A percentile compares a stretch with the other conserved stretches of the same genome.
Conservation (phyloP, 92 coral and sea anemone species). For the Epizoanthus illoricatus region DNA sequence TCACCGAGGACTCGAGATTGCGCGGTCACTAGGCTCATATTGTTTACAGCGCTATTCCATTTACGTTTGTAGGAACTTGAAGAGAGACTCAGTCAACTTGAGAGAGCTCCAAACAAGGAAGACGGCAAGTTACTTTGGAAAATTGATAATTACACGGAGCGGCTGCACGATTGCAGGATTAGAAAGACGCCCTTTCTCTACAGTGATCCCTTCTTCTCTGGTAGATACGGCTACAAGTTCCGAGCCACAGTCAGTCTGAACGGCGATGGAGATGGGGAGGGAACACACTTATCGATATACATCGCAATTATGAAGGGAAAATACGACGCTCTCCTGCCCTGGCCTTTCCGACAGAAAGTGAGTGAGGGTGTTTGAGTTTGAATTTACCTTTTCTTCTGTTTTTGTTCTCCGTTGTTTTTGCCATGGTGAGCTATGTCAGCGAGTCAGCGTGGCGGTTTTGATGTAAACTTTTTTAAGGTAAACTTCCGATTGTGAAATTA, state of each 20-base stretch:
- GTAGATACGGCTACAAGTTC: slow-evolving; percentile 38
- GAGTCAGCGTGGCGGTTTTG: background rate
- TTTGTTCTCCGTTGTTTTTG: background rate
- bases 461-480: too few relatives aligned
- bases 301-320: slow-evolving; percentile 29
- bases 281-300: slow-evolving; percentile 20
- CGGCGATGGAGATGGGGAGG: slow-evolving; percentile 34
- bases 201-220: slow-evolving; percentile 35
- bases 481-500: too few relatives aligned
- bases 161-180: slow-evolving; percentile 4
- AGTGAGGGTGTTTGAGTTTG: background rate
- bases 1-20: too few relatives aligned
- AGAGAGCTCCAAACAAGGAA: slow-evolving; percentile 35
- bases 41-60: background rate
- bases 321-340: slow-evolving; percentile 29
- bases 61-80: slow-evolving; percentile 11
- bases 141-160: slow-evolving; percentile 22
- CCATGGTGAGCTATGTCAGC: too few relatives aligned
- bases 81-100: slow-evolving; percentile 20
- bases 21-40: too few relatives aligned
- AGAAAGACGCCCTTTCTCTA: slow-evolving; percentile 1
- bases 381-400: background rate
- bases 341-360: slow-evolving; percentile 34
- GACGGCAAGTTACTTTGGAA: slow-evolving; percentile 35
- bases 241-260: slow-evolving; percentile 19